Evolutionary conservation across 2,888 invertebrate species (phyloP), one percentile per base, ranked within the genome.

Genomic region (Callimorpha dominula): DNA sequence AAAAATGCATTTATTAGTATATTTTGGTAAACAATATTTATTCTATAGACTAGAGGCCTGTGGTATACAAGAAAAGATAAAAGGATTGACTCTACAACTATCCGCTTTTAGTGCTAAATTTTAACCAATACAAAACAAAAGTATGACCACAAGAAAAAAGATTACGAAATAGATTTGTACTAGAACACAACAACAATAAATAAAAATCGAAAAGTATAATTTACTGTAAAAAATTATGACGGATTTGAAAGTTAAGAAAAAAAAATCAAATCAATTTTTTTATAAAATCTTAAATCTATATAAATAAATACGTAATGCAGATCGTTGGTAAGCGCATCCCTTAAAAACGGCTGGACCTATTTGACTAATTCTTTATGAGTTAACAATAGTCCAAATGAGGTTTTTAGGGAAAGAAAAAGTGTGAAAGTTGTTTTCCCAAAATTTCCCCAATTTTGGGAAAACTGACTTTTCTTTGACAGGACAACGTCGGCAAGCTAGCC

Each of bases 1-100:
- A 85, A 85, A 88, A 88, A 88, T 90, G 92, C 91, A 92, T 92
- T 92, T 92, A 90, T 87, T 88, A 89, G 86, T 88, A 90, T 91
- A 92, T 92, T 92, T 92, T 92, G 92, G 81, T 92, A 91, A 89
- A 87, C 85, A 78, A 80, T 89, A 85, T 89, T 85, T 86, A 83
- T 83, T 81, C 76, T 9, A 54, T 81, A 80, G 76, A 74, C 76
- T 75, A 81, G 76, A 76, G 15, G 70, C 78, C 65, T 70, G 57
- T 46, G 68, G 54, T 74, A 69, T 67, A 50, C 31, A 17, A 68
- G 31, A 72, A 72, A 77, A 11, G 15, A 76, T 31, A 4, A 60
- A 15, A 7, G 11, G 40, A 20, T 11, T 9, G 46, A 43, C 7
- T 20, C 43, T 65, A 12, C 65, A 65, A n/a, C 14, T 20, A 66